phyloP scores from a whole-genome alignment of 2,888 invertebrate species.

The Pheosia tremula region DNA sequence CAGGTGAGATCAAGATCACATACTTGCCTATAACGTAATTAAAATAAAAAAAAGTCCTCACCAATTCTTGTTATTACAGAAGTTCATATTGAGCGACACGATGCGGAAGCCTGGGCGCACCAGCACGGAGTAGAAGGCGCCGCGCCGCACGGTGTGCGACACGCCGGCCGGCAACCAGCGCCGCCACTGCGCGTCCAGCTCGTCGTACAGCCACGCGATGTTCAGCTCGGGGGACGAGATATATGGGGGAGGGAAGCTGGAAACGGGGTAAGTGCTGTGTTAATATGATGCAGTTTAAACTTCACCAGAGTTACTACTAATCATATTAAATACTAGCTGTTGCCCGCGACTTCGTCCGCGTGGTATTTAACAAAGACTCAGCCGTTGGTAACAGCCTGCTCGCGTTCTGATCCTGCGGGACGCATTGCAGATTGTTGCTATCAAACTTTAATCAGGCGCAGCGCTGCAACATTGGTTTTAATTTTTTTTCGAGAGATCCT shows the following conservation, averaged over 20 bases:
- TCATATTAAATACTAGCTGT: too few relatives aligned
- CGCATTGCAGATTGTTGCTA: too few relatives aligned
- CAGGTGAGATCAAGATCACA: too few relatives aligned
- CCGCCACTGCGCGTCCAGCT: constrained; percentile 94
- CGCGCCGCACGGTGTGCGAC: constrained; percentile 93
- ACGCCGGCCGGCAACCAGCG: constrained; percentile 96
- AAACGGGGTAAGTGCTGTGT: constrained; percentile 36
- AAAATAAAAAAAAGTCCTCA: constrained; percentile 44
- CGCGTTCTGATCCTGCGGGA: too few relatives aligned
- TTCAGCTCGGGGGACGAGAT: constrained; percentile 91
- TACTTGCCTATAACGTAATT: too few relatives aligned
- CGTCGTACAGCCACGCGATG: constrained; percentile 96
- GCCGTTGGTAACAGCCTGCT: too few relatives aligned
- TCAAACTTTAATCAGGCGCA: too few relatives aligned
- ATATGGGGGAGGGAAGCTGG: constrained; percentile 94
- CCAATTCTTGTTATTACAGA: constrained; percentile 98
- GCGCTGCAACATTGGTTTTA: too few relatives aligned
- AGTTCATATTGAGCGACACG: constrained; percentile 98
- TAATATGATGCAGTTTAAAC: not conserved
- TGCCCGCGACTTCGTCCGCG: too few relatives aligned
- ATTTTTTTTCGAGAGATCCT: too few relatives aligned
- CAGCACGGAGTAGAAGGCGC: constrained; percentile 96
- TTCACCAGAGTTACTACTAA: too few relatives aligned
- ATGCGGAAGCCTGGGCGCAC: constrained; percentile 95
- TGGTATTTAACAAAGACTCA: too few relatives aligned